Conservation (phyloP, 2,888 invertebrate genomes). For the Spodoptera picta region DNA sequence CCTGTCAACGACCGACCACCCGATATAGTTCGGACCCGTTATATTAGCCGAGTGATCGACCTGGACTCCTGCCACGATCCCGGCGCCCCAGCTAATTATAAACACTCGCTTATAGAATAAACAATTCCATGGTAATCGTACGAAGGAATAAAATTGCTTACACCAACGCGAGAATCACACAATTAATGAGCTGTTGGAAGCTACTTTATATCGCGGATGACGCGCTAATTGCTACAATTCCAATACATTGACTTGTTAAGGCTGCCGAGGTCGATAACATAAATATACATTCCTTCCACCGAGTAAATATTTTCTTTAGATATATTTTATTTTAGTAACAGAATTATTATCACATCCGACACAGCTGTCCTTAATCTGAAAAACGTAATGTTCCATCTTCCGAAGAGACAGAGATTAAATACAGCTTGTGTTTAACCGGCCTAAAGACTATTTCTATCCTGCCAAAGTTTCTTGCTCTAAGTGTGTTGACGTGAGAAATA, state of each 20-base stretch:
- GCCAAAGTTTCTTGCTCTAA: conserved; percentile 44
- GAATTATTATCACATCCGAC: conserved; percentile 31
- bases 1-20: conserved; percentile 84
- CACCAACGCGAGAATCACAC: conserved; percentile 53
- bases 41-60: conserved; percentile 84
- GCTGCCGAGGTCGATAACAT: conserved; percentile 61
- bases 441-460: conserved; percentile 39
- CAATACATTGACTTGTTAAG: conserved; percentile 64
- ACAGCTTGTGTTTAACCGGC: conserved; percentile 35
- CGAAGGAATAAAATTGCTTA: conserved; percentile 73
- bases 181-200: conserved; percentile 65
- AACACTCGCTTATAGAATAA: conserved; percentile 71
- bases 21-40: conserved; percentile 83
- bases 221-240: conserved; percentile 64
- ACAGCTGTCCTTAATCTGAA: conserved; percentile 32
- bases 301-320: conserved; percentile 34
- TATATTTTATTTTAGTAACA: conserved; percentile 27
- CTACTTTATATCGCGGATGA: conserved; percentile 66
- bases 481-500: conserved; percentile 67
- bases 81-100: conserved; percentile 82
- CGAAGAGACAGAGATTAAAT: conserved; percentile 41
- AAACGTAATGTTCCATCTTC: conserved; percentile 23
- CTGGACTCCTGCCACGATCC: conserved; percentile 85
- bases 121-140: conserved; percentile 73
- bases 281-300: conserved; percentile 27